Evolutionary conservation across 2,113 vertebrate genomes (phyloP), one percentile per base, ranked within the genome.

Genomic region (Bombycilla garrulus): DNA sequence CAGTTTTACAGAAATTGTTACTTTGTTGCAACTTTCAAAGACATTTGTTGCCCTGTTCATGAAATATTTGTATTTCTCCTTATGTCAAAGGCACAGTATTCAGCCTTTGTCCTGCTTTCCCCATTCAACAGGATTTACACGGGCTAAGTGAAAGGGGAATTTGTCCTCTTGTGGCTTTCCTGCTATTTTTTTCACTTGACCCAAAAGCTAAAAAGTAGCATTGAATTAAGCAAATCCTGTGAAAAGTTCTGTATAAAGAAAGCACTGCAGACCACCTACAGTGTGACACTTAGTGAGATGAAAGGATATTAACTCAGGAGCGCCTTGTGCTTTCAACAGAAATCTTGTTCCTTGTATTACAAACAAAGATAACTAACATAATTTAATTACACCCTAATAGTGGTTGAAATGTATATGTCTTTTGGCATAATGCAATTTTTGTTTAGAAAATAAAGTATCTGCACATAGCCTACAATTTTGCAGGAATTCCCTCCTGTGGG

Each of bases 21-120:
- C 92, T 97, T 95, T 95, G 94, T 96, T 96, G 87, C 64, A 95
- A 80, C 96, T 96, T 97, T 95, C 96, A 97, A 97, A 96, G 81
- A 74, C 79, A 72, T 97, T 91, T 96, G 96, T 95, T 92, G 36
- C 67, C 86, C 71, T 81, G 85, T 94, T 93, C 86, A 73, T 91
- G 95, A 96, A 94, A 90, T 92, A 96, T 94, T 95, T 93, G 92
- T 95, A 92, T 93, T 90, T 86, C 84, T 96, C 86, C 92, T 92
- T 81, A 86, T 93, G 88, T 97, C 88, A 94, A 93, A 95, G 82
- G 82, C 88, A 72, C 87, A 92, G 79, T 71, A 86, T 90, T 96
- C 86, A 92, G 85, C 76, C 94, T 96, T 96, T 96, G 90, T 95
- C 72, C 61, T 77, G 56, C 84, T 90, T 90, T 85, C 36, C 31